Evolutionary conservation across 2,888 invertebrate genomes (phyloP).

Genomic region (Tetropium fuscum): DNA sequence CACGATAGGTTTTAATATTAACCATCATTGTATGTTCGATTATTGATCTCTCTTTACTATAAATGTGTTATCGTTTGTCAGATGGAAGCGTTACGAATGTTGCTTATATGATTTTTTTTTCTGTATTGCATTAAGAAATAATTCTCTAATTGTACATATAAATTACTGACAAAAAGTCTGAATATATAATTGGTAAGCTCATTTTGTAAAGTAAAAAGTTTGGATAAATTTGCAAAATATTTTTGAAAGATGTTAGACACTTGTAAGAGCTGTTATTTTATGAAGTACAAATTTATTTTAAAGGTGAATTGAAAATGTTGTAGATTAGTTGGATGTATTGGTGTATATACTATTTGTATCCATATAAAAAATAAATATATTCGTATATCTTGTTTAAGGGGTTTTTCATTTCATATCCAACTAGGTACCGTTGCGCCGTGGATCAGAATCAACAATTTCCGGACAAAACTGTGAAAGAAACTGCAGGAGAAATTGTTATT

Average conservation of each 20-base stretch:
- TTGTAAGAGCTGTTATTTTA: slow-evolving; percentile 56
- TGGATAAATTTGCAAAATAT: slow-evolving; percentile 44
- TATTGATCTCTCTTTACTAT: slow-evolving; percentile 23
- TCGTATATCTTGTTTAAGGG: slow-evolving; percentile 55
- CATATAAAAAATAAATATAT: slow-evolving; percentile 59
- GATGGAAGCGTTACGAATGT: slow-evolving; percentile 10
- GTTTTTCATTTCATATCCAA: slow-evolving; percentile 24
- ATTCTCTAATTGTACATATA: slow-evolving; percentile 45
- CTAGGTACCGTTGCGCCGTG: too few relatives aligned
- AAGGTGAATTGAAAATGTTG: slow-evolving; percentile 57
- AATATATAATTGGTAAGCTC: slow-evolving; percentile 55
- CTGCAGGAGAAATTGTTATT: too few relatives aligned
- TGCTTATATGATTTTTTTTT: slow-evolving; percentile 13
- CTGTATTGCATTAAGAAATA: slow-evolving; percentile 15
- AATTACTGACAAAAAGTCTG: slow-evolving; percentile 56
- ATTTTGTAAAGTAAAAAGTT: slow-evolving; percentile 51
- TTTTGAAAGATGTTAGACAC: slow-evolving; percentile 52
- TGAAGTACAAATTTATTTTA: slow-evolving; percentile 61
- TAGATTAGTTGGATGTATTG: slow-evolving; percentile 63
- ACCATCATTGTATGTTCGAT: background rate
- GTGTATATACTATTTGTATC: slow-evolving; percentile 65
- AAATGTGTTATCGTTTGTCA: slow-evolving; percentile 14
- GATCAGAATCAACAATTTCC: too few relatives aligned
- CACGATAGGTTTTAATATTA: slow-evolving; percentile 4
- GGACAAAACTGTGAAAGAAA: too few relatives aligned